A percentile compares a stretch with the other conserved stretches of the same genome.
Conservation (phyloP, 2,797 vertebrate species). For the Lerista edwardsae region DNA sequence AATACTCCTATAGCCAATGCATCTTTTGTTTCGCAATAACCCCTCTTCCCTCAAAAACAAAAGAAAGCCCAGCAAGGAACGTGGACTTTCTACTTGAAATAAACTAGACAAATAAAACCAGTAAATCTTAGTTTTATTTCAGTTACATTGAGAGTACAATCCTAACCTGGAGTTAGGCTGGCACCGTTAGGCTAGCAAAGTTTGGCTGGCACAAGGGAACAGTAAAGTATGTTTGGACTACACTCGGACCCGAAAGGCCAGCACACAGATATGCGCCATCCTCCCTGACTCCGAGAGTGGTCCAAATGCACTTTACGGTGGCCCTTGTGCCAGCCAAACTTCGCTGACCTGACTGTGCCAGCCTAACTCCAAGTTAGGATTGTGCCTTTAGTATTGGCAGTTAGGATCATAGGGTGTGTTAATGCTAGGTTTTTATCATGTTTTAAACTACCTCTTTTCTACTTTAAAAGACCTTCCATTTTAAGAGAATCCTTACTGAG, state of each 20-base stretch:
- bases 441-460: neutral
- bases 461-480: slow-evolving; percentile 1
- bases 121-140: neutral
- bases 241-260: no score
- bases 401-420: neutral
- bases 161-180: no score
- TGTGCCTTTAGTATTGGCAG: slow-evolving; percentile 5
- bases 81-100: slow-evolving; percentile 33
- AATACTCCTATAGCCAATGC: slow-evolving; percentile 23
- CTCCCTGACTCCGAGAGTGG: no score
- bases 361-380: no score
- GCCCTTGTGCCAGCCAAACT: no score
- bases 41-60: neutral
- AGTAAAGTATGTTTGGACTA: no score
- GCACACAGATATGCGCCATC: no score
- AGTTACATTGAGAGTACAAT: no score
- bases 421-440: neutral
- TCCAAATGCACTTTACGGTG: no score
- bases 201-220: no score
- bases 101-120: slow-evolving; percentile 58
- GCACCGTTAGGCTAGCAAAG: no score
- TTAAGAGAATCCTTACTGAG: neutral
- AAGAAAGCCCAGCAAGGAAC: neutral
- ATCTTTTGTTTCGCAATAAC: neutral
- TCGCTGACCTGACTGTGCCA: no score